These are phyloP conservation scores for Eciton burchellii DNA, from an alignment of 1,140 invertebrate species.

Conservation along the genomic window DNA sequence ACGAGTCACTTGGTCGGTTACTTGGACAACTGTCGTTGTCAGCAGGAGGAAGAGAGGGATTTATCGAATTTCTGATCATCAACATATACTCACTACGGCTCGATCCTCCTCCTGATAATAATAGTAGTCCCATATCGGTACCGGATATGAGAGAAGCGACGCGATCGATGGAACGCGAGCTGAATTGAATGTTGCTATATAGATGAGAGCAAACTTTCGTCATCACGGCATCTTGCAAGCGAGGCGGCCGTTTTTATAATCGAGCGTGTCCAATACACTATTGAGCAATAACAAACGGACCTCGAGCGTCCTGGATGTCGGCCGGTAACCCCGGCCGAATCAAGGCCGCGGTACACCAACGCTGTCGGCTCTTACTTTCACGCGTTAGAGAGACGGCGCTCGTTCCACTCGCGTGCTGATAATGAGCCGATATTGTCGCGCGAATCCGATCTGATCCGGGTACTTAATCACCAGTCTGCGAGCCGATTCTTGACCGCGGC, in stretches of 20 bases:
- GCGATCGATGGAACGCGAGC: too few species aligned
- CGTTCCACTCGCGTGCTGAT: conserved; percentile 41
- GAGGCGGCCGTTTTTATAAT: conserved; percentile 64
- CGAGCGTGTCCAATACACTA: conserved; percentile 63
- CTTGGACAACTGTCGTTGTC: too few species aligned
- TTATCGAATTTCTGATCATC: too few species aligned
- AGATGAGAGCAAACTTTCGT: conserved; percentile 65
- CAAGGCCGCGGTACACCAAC: conserved; percentile 77
- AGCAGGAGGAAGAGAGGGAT: too few species aligned
- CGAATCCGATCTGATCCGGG: conserved; percentile 5
- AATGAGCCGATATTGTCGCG: conserved; percentile 16
- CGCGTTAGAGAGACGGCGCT: conserved; percentile 69
- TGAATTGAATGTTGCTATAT: neutral
- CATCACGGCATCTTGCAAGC: conserved; percentile 61
- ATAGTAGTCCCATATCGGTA: too few species aligned
- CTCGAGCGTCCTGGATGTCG: conserved; percentile 80
- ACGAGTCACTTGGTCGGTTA: too few species aligned
- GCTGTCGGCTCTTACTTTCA: conserved; percentile 79
- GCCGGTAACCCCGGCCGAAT: conserved; percentile 81
- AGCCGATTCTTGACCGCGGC: too few species aligned
- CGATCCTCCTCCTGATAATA: too few species aligned
- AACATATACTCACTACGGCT: too few species aligned
- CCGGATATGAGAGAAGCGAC: too few species aligned
- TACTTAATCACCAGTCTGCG: neutral
- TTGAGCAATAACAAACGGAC: conserved; percentile 77